Evolutionary conservation across 1,140 invertebrate species (phyloP), one percentile per base, ranked within the genome.

Genomic region (Drosophila sucinea): DNA sequence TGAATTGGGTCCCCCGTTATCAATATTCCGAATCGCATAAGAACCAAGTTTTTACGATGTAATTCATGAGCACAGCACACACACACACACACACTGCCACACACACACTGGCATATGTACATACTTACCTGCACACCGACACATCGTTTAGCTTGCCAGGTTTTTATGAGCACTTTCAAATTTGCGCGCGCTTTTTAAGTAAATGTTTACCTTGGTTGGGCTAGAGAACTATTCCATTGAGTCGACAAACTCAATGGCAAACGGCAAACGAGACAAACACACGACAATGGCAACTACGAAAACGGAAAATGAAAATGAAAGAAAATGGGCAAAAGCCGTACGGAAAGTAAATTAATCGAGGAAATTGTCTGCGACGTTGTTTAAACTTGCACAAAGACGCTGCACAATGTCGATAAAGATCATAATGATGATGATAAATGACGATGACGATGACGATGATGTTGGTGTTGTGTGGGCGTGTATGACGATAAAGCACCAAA

Each of bases 291-390:
- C 44, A 51, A 51, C 44, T 51, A 51, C 44, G 44, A 51, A 51
- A 51, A 51, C 44, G 44, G 58, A 87, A 86, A 74, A 84, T 77
- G 83, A 89, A 89, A 83, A 87, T 79, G 84, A 73, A 66, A 77
- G 62, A 70, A 89, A 79, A 84, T 77, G 77, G 80, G 76, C 80
- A 84, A 89, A 89, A 70, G 67, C 67, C 80, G 73, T 72, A 71
- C 70, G 84, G 84, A 87, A 89, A 89, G 80, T 80, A 89, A 89
- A 89, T 89, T 89, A 89, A 89, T 89, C 84, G 84, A 89, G 84
- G 84, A 89, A 89, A 89, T 89, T 89, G 84, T 84, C 79, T 84
- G 74, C 84, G 80, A 84, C 77, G 84, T 79, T 84, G 77, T 79
- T 89, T 89, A 84, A 89, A 90, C 81, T 89, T 84, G 77, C 84